Percentiles rank a stretch among this genome's conserved stretches.
Conservation (phyloP, 2,797 vertebrate species). For the Ataeniobius toweri region DNA sequence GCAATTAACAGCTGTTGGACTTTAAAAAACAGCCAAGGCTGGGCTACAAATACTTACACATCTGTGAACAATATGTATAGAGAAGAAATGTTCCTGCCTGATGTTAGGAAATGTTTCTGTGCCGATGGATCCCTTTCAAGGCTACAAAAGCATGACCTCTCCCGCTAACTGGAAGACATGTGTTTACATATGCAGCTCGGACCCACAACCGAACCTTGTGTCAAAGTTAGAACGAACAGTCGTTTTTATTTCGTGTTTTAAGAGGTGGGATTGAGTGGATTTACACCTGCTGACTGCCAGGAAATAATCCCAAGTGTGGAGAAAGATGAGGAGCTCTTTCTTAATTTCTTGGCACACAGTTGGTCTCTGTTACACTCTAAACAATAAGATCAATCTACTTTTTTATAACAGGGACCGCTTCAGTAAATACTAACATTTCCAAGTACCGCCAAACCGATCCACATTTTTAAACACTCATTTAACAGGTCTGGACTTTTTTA, state of each 20-base stretch:
- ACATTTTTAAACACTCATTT: neutral
- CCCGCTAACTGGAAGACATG: constrained; percentile 45
- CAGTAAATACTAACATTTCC: neutral
- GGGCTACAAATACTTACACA: constrained; percentile 59
- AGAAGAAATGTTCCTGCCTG: constrained; percentile 44
- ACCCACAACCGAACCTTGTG: constrained; percentile 27
- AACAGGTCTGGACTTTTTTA: neutral
- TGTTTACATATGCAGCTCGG: constrained; percentile 22
- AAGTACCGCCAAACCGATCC: neutral
- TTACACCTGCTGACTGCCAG: constrained; percentile 50
- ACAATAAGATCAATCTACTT: neutral
- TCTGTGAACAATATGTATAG: constrained; percentile 72
- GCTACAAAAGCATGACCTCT: constrained; percentile 46
- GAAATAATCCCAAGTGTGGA: neutral
- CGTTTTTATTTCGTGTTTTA: constrained; percentile 13
- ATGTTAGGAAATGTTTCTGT: constrained; percentile 64
- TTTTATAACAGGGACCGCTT: neutral
- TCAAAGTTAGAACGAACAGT: constrained; percentile 40
- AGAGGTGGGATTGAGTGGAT: neutral
- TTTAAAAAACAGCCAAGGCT: constrained; percentile 42
- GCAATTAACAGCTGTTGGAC: constrained; percentile 68
- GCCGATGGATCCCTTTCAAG: constrained; percentile 50
- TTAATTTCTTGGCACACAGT: neutral
- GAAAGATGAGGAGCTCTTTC: neutral
- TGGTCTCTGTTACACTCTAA: constrained; percentile 1